Conservation (phyloP, 2,888 invertebrate genomes). For the Drosophila paramelanica region DNA sequence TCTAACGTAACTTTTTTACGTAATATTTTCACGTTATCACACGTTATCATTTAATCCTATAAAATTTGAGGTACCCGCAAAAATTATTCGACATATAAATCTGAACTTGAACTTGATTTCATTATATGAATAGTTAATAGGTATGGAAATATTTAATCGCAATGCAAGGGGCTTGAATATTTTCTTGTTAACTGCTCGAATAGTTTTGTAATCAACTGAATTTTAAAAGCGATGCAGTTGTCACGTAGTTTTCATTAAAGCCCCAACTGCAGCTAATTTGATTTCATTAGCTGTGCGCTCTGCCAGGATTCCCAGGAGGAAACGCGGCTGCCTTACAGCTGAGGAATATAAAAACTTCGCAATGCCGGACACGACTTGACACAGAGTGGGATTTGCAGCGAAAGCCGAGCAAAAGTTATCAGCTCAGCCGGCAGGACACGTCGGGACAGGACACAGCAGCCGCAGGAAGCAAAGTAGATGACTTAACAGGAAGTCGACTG, state of each 20-base stretch:
- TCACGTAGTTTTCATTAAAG: conserved; percentile 27
- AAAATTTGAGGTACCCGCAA: no score
- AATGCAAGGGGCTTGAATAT: not conserved
- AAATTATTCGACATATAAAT: no score
- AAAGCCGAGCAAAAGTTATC: conserved; percentile 47
- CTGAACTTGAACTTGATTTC: not conserved
- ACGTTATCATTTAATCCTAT: no score
- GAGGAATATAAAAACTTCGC: conserved; percentile 45
- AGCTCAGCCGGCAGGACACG: conserved; percentile 13
- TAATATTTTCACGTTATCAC: no score
- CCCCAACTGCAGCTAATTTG: conserved; percentile 40
- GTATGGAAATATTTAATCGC: not conserved
- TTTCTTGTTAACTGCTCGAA: not conserved
- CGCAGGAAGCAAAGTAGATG: conserved; percentile 12
- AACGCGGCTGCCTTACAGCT: conserved; percentile 24
- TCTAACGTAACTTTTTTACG: no score
- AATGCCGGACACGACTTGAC: conserved; percentile 19
- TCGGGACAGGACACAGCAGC: conserved; percentile 4
- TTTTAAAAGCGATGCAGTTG: conserved; percentile 13
- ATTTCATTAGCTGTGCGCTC: conserved; percentile 41
- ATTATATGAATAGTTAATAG: not conserved
- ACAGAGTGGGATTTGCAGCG: conserved; percentile 28
- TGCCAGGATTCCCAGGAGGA: not conserved
- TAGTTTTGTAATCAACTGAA: conserved; percentile 7
- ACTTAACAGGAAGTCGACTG: conserved; percentile 15